Conservation (phyloP, 92 coral and sea anemone species). For the Porites divaricata region DNA sequence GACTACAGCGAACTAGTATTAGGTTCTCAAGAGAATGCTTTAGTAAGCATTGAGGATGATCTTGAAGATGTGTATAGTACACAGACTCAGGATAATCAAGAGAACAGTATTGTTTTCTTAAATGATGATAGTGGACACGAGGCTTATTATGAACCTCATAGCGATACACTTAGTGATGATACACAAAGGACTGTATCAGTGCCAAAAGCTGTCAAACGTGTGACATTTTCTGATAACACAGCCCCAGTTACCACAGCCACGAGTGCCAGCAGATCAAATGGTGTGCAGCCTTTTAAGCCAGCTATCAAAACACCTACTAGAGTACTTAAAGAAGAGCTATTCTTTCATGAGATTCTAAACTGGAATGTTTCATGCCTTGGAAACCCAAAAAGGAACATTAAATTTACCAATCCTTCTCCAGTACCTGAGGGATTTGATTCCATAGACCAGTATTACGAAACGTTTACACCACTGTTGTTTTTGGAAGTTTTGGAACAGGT, state of each 20-base stretch:
- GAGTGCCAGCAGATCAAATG: background rate
- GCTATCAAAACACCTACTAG: slow-evolving; percentile 44
- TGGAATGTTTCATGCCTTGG: slow-evolving; percentile 66
- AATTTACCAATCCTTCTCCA: background rate
- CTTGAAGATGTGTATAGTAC: slow-evolving; percentile 32
- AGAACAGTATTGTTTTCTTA: background rate
- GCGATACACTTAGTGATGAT: background rate
- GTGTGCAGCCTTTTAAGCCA: slow-evolving; percentile 11
- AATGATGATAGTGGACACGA: too few relatives aligned
- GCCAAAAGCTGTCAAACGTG: background rate
- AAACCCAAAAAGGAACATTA: background rate
- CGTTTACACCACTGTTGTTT: slow-evolving; percentile 75
- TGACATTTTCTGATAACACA: background rate
- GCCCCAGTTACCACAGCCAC: background rate
- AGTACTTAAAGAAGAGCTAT: slow-evolving; percentile 68
- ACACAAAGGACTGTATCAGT: background rate
- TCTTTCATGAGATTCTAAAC: slow-evolving; percentile 52
- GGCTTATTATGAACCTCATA: background rate
- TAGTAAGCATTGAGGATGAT: slow-evolving; percentile 57
- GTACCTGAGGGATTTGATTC: slow-evolving; percentile 73
- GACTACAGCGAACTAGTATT: slow-evolving; percentile 17
- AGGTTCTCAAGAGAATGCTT: slow-evolving; percentile 56
- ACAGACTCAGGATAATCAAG: background rate
- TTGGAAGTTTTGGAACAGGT: slow-evolving; percentile 95
- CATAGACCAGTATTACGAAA: slow-evolving; percentile 76